These are phyloP conservation scores for Hippocampus comes DNA, from an alignment of 2,113 vertebrate species.

Conservation along the genomic window DNA sequence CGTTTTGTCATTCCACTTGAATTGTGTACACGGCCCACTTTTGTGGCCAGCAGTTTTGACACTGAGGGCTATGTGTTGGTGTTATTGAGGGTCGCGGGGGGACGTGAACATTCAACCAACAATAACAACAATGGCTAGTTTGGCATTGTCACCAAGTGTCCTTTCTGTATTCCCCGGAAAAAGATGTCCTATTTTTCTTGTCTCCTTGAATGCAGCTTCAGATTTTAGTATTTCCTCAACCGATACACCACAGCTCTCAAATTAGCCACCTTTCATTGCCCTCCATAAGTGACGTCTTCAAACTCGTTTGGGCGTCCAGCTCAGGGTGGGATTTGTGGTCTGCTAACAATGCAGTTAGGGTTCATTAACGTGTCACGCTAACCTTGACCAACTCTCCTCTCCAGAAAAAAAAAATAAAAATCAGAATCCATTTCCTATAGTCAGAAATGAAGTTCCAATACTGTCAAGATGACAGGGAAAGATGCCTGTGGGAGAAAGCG, in stretches of 20 bases:
- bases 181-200: background rate
- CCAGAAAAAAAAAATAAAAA: conserved; percentile 25
- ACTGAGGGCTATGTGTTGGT: too few species aligned
- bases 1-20: too few species aligned
- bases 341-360: conserved; percentile 39
- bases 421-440: conserved; percentile 40
- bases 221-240: background rate
- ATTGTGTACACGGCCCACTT: too few species aligned
- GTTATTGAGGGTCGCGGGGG: too few species aligned
- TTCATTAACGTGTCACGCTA: conserved; percentile 68
- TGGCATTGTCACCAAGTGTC: too few species aligned
- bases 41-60: too few species aligned
- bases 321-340: conserved; percentile 34
- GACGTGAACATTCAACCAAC: too few species aligned
- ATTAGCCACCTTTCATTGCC: conserved; percentile 12
- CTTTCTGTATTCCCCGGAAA: too few species aligned
- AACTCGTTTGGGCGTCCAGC: conserved; percentile 33
- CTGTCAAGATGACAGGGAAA: conserved; percentile 67
- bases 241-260: background rate
- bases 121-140: too few species aligned
- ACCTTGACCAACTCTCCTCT: conserved; percentile 61
- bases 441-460: conserved; percentile 57
- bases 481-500: conserved; percentile 55
- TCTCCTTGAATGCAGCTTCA: background rate
- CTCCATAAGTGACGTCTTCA: conserved; percentile 33